Conservation (phyloP, 2,888 invertebrate species). For the Cephus sareptanus region DNA sequence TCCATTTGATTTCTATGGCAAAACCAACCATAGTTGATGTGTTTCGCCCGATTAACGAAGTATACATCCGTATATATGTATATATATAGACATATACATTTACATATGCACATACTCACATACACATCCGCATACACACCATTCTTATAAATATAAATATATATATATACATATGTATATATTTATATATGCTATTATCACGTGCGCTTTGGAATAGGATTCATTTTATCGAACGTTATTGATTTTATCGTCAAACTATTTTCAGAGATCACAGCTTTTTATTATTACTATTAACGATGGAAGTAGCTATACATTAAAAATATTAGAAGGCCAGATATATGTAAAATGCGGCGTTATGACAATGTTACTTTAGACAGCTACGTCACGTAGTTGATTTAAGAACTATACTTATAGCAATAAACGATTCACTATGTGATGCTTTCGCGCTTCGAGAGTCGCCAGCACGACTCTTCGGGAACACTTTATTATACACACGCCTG, state of each 20-base stretch:
- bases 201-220: slow-evolving; percentile 40
- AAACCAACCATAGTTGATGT: background rate
- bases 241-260: slow-evolving; percentile 53
- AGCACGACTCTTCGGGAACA: slow-evolving; percentile 4
- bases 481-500: slow-evolving; percentile 17
- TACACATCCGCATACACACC: background rate
- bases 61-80: slow-evolving; percentile 18
- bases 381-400: slow-evolving; percentile 48
- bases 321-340: slow-evolving; percentile 52
- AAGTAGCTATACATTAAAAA: slow-evolving; percentile 43
- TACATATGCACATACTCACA: background rate
- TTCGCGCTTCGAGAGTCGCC: slow-evolving; percentile 32
- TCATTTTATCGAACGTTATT: slow-evolving; percentile 51
- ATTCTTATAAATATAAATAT: background rate
- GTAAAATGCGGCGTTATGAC: slow-evolving; percentile 39
- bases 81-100: slow-evolving; percentile 7
- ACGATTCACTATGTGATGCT: slow-evolving; percentile 49
- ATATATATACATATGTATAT: background rate
- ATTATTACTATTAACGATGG: slow-evolving; percentile 38
- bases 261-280: slow-evolving; percentile 51
- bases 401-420: slow-evolving; percentile 54
- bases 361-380: slow-evolving; percentile 48
- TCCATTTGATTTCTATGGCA: background rate
- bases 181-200: background rate
- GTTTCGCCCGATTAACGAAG: slow-evolving; percentile 11